Evolutionary conservation across 30 jellyfish, hydroid and myxozoan genomes (phyloP), one percentile per base, ranked within the genome.

Genomic region (Mastigias papua): DNA sequence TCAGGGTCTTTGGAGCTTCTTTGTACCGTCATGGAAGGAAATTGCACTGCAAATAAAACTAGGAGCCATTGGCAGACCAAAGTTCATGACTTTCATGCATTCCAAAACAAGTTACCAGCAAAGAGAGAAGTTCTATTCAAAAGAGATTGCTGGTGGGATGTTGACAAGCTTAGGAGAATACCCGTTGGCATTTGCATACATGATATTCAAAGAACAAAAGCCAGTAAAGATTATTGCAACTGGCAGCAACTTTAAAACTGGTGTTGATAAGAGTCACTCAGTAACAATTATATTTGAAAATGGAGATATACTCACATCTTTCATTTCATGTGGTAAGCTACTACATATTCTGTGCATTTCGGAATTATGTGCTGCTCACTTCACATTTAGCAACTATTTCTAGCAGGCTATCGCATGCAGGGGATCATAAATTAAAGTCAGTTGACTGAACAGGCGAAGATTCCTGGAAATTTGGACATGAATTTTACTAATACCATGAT

Each of bases 1-100:
- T 23, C 17, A 89, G 97, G 97, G 93, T 20, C 77, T 81, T 22
- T 89, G 97, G 97, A 77, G 93, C 54, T 35, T 66, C 60, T 89
- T 89, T 63, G 78, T 89, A 62, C 97, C 97, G 10, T 80, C 91
- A 23, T 89, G 91, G 91, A 32, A 68, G 13, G 93, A 89, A 60
- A n/a, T 82, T 20, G 69, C 50, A n/a, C 22, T 76, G 21, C 85
- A 75, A 69, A 73, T 89, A 65, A 63, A 81, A 67, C 28, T 63
- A 9, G 97, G 93, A 21, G 77, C 73, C 28, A 80, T 89, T 37
- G 97, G 97, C n/a, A 65, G 69, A 54, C 93, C 97, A 17, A 48
- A 78, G 19, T 57, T 80, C 27, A 63, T 81, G 57, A 89, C 49
- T 34, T 60, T 89, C 70, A 77, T 80, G 86, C 88, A 67, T 73